Conservation (phyloP, 2,888 invertebrate genomes). For the Magallana nippona region DNA sequence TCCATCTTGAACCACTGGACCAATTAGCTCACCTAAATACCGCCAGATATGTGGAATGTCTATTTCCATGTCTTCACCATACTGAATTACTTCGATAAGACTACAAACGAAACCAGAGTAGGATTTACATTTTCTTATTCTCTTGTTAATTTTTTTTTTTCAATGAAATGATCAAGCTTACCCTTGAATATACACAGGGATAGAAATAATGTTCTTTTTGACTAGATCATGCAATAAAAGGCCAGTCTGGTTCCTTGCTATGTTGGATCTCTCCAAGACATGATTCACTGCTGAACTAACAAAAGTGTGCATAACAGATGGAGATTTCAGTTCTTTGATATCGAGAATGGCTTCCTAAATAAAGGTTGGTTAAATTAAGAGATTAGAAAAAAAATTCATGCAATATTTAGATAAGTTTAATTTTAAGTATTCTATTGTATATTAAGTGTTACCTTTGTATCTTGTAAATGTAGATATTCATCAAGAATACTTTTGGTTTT, state of each 20-base stretch:
- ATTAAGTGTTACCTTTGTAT: slow-evolving; percentile 78
- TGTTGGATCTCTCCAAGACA: slow-evolving; percentile 75
- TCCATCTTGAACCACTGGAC: slow-evolving; percentile 78
- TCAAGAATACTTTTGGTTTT: slow-evolving; percentile 80
- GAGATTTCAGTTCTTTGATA: slow-evolving; percentile 76
- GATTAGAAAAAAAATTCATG: not conserved
- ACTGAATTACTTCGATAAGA: slow-evolving; percentile 85
- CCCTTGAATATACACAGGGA: slow-evolving; percentile 82
- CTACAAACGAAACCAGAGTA: slow-evolving; percentile 77
- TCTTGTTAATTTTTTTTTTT: no score
- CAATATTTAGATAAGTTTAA: no score
- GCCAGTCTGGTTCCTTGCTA: slow-evolving; percentile 80
- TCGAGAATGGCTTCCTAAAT: slow-evolving; percentile 79
- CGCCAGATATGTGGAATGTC: slow-evolving; percentile 93
- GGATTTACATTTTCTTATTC: no score
- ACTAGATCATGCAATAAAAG: slow-evolving; percentile 82
- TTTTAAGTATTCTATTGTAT: not conserved
- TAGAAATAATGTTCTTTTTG: slow-evolving; percentile 80
- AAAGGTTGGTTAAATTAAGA: not conserved
- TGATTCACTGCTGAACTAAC: slow-evolving; percentile 78
- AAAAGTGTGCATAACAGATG: slow-evolving; percentile 71
- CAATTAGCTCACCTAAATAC: slow-evolving; percentile 88
- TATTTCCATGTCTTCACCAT: slow-evolving; percentile 87
- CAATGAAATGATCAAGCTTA: slow-evolving; percentile 69
- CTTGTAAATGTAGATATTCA: slow-evolving; percentile 81